Evolutionary conservation across 2,888 invertebrate species (phyloP), one percentile per base, ranked within the genome.

Genomic region (Tenthredo scrophulariae): DNA sequence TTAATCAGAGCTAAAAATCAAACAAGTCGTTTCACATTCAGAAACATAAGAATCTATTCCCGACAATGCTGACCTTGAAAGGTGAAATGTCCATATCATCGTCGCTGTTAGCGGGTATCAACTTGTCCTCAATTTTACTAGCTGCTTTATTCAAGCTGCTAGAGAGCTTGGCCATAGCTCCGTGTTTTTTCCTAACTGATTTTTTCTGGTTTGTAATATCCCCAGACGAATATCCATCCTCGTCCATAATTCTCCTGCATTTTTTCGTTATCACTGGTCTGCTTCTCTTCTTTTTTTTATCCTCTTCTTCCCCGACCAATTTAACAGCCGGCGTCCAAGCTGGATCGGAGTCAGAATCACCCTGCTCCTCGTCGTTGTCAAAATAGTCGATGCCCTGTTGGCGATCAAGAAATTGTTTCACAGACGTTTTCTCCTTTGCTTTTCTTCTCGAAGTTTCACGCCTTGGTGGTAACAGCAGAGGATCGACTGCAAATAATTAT

Each of bases 271-370:
- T 91, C 13, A 92, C 90, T n/a, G 91, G 91, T 40, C 92, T 90
- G 0, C 91, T 91, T 43, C 93, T 91, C 86, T 93, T 93, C 86
- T 94, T 94, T 50, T 93, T 91, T 0, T 93, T 90, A 13, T 93
- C 91, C 22, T 93, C 92, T 26, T 94, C 94, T 13, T 93, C 94
- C 6, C 88, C 88, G 4, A 91, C 91, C 93, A 91, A 87, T 88
- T 95, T 95, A 54, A 95, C 95, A 86, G 95, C 94, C 10, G 96
- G 96, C n/a, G 96, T 96, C 96, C 96, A 96, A n/a, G 96, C 96
- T 10, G 96, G 96, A 94, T 96, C 96, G 10, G 95, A 95, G 92
- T 96, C 96, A 0, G 96, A 96, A 92, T 96, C 95, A 58, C 94
- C 94, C 87, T 95, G 96, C 88, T 95, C 95, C 86, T 95, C 95